Conservation (phyloP, 2,797 vertebrate species). For the Masticophis lateralis region DNA sequence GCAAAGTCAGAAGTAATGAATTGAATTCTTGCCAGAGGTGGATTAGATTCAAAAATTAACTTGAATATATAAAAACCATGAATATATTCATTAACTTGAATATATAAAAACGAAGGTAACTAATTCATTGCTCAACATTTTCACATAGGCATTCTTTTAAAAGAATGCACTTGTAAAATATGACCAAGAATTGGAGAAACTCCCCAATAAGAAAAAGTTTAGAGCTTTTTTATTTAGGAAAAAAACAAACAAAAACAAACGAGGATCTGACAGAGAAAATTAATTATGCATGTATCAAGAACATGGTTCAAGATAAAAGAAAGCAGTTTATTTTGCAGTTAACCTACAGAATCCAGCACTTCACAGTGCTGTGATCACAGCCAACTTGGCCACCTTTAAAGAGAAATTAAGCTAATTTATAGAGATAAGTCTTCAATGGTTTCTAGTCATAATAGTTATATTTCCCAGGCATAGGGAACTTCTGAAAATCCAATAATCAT, state of each 20-base stretch:
- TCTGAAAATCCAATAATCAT: not conserved
- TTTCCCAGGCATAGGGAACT: not conserved
- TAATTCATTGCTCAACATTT: not conserved
- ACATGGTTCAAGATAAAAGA: not conserved
- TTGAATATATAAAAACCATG: not conserved
- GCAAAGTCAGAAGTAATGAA: not conserved
- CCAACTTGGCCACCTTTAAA: not conserved
- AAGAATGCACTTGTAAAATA: not conserved
- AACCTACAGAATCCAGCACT: not conserved
- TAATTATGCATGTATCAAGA: not conserved
- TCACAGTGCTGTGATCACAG: not conserved
- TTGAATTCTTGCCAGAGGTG: not conserved
- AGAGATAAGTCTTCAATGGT: not conserved
- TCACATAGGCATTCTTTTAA: not conserved
- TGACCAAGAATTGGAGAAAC: not conserved
- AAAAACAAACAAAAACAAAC: not conserved
- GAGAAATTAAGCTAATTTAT: not conserved
- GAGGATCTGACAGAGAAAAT: not conserved
- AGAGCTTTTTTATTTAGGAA: not conserved
- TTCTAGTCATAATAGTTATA: not conserved
- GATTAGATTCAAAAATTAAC: not conserved
- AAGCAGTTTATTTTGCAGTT: not conserved
- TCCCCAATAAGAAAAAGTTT: not conserved
- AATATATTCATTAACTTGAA: not conserved
- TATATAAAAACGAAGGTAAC: not conserved